These are phyloP conservation scores for Phaenicophaeus curvirostris DNA, from an alignment of 2,797 vertebrate genomes.

Conservation along the genomic window DNA sequence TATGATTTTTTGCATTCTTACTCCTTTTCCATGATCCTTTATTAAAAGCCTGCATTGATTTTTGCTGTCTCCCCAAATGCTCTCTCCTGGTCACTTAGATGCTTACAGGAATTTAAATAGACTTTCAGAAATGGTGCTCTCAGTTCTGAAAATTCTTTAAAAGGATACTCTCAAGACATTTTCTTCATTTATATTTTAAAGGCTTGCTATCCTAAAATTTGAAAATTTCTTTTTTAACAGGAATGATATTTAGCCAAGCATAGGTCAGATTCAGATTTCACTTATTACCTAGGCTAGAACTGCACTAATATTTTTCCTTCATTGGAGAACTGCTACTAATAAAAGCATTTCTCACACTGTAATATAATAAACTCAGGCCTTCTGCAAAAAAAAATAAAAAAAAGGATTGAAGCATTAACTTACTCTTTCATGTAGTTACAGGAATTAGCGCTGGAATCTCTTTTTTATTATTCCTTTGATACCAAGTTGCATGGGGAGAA, in stretches of 20 bases:
- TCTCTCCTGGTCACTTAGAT: not conserved
- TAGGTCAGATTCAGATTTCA: not conserved
- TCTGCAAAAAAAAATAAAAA: not conserved
- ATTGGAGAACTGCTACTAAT: not conserved
- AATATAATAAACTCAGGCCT: not conserved
- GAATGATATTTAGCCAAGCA: not conserved
- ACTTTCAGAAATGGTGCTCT: not conserved
- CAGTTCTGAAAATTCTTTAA: not conserved
- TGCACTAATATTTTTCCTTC: conserved; percentile 3
- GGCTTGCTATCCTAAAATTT: not conserved
- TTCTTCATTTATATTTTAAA: not conserved
- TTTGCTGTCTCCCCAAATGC: not conserved
- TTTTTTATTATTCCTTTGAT: not conserved
- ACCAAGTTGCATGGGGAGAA: not conserved
- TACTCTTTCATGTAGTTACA: not conserved
- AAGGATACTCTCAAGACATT: not conserved
- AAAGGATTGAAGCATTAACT: not conserved
- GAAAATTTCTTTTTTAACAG: not conserved
- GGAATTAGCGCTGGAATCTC: not conserved
- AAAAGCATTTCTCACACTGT: not conserved
- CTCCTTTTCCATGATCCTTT: not conserved
- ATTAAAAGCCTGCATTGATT: conserved; percentile 6
- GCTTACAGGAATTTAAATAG: conserved; percentile 32
- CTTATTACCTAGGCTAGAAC: not conserved
- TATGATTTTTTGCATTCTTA: not conserved